phyloP scores from a whole-genome alignment of 1,140 invertebrate genomes.

The Papilio polytes region DNA sequence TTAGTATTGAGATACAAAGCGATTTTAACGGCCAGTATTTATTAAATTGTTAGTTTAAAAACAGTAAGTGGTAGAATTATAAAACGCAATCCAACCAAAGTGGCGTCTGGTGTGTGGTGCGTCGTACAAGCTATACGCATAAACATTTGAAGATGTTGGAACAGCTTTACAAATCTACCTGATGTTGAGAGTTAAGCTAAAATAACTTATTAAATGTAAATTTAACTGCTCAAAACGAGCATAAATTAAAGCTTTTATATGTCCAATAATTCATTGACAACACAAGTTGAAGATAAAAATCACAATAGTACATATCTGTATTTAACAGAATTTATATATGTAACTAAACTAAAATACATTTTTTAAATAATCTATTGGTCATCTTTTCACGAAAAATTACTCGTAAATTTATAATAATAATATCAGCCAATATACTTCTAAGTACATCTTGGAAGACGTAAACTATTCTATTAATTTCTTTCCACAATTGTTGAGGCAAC shows the following conservation, averaged over 20 bases:
- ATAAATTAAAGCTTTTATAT: neutral
- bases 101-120: neutral
- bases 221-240: neutral
- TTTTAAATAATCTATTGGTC: too few species aligned
- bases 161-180: constrained; percentile 5
- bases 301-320: too few species aligned
- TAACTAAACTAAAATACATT: too few species aligned
- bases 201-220: constrained; percentile 13
- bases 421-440: too few species aligned
- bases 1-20: too few species aligned
- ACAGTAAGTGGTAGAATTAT: neutral
- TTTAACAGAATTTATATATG: too few species aligned
- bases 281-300: neutral
- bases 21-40: neutral
- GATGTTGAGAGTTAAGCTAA: neutral
- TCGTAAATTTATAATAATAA: too few species aligned
- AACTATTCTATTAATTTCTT: too few species aligned
- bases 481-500: too few species aligned
- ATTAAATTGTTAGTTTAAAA: neutral
- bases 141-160: neutral
- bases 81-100: constrained; percentile 2
- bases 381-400: too few species aligned
- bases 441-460: too few species aligned
- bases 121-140: neutral
- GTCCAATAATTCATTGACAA: neutral